phyloP scores from a whole-genome alignment of 1,140 invertebrate species.

The Stegodyphus dumicola region DNA sequence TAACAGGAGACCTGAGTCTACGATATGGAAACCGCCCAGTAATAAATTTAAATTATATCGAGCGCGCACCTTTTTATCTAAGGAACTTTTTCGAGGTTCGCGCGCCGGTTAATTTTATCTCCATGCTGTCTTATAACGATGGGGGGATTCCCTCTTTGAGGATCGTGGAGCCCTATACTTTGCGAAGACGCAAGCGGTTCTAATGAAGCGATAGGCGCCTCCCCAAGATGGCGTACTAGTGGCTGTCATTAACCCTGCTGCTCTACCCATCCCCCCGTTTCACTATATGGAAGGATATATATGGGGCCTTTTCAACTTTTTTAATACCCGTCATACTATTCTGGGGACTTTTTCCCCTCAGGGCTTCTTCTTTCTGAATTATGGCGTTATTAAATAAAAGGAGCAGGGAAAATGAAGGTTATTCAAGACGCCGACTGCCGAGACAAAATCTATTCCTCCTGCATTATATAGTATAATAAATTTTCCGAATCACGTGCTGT shows the following conservation, averaged over 20 bases:
- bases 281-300: slow-evolving; percentile 44
- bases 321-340: slow-evolving; percentile 54
- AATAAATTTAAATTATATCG: slow-evolving; percentile 60
- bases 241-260: slow-evolving; percentile 44
- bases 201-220: slow-evolving; percentile 56
- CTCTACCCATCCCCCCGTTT: not conserved
- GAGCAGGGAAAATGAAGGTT: not conserved
- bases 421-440: not conserved
- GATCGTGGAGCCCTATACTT: slow-evolving; percentile 45
- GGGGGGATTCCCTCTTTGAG: slow-evolving; percentile 22
- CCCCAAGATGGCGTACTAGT: slow-evolving; percentile 22
- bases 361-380: slow-evolving; percentile 17
- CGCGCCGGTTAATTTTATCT: slow-evolving; percentile 53
- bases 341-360: not conserved
- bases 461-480: not conserved
- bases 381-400: slow-evolving; percentile 49
- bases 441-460: slow-evolving; percentile 9
- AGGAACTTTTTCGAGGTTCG: slow-evolving; percentile 44
- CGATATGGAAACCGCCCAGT: slow-evolving; percentile 42
- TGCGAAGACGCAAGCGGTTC: slow-evolving; percentile 6
- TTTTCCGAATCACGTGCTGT: slow-evolving; percentile 38
- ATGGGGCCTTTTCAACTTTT: slow-evolving; percentile 53
- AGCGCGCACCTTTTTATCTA: slow-evolving; percentile 46
- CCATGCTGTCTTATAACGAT: slow-evolving; percentile 49
- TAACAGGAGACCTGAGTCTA: slow-evolving; percentile 35